These are phyloP conservation scores for Phragmatobia fuliginosa DNA, from an alignment of 2,888 invertebrate genomes.

Conservation along the genomic window DNA sequence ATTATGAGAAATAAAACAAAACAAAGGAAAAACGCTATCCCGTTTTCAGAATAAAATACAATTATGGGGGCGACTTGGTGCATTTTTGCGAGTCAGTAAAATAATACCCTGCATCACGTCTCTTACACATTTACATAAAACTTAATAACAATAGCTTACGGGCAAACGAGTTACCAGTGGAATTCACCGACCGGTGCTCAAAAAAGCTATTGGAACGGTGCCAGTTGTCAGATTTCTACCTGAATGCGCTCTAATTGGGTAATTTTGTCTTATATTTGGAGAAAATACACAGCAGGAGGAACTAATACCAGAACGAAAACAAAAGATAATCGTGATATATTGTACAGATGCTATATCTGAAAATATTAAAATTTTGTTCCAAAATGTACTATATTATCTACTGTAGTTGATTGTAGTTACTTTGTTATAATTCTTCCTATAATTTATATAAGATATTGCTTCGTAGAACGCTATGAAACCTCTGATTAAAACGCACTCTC, in stretches of 20 bases:
- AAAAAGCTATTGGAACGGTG: neutral
- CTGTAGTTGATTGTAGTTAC: neutral
- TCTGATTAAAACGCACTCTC: neutral
- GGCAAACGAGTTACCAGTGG: neutral
- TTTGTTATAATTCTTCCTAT: neutral
- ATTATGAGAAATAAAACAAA: neutral
- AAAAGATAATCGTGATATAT: neutral
- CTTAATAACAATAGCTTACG: neutral
- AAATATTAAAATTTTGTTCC: neutral
- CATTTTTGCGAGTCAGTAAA: neutral
- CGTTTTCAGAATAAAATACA: neutral
- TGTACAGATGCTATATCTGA: neutral
- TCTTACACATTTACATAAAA: neutral
- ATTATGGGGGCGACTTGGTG: neutral
- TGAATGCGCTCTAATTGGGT: conserved; percentile 2
- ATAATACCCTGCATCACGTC: neutral
- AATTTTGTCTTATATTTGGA: neutral
- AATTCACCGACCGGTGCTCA: neutral
- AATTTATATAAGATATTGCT: neutral
- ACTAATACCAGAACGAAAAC: neutral
- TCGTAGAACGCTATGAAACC: neutral
- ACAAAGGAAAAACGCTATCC: neutral
- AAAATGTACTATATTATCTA: neutral
- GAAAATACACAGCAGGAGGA: neutral
- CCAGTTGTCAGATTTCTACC: conserved; percentile 1